Conservation (phyloP, 1,140 invertebrate species). For the Drosophila quadrilineata region DNA sequence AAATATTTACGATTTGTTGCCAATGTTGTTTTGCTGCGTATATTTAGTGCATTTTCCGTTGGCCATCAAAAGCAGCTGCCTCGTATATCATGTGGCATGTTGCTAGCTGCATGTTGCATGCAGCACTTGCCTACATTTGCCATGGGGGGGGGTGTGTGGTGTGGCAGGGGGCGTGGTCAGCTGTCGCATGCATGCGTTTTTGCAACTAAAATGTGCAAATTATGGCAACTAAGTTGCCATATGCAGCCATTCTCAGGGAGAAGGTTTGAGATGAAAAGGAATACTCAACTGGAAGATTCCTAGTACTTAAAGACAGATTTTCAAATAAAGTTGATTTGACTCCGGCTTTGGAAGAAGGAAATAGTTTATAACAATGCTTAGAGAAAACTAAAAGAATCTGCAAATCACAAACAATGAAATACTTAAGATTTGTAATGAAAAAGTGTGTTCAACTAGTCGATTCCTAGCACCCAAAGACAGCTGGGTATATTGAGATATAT, state of each 20-base stretch:
- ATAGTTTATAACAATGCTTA: no score
- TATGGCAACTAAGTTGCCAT: slow-evolving; percentile 72
- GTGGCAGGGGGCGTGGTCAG: slow-evolving; percentile 7
- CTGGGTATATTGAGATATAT: no score
- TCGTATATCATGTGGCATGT: slow-evolving; percentile 35
- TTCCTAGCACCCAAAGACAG: no score
- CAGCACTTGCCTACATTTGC: no score
- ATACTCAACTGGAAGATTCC: not conserved
- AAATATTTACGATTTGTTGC: slow-evolving; percentile 58
- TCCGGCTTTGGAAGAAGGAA: no score
- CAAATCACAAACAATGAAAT: no score
- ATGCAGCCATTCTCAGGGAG: no score
- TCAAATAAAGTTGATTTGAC: no score
- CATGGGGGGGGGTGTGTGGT: not conserved
- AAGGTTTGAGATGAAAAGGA: not conserved
- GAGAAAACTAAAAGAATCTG: no score
- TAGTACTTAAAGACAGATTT: no score
- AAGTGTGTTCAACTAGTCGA: no score
- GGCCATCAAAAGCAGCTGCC: slow-evolving; percentile 60
- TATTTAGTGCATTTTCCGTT: slow-evolving; percentile 66
- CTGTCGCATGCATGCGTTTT: slow-evolving; percentile 58
- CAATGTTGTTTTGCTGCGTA: slow-evolving; percentile 15
- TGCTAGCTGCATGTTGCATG: slow-evolving; percentile 5
- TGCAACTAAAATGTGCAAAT: slow-evolving; percentile 67
- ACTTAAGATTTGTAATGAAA: no score